These are phyloP conservation scores for Sphaerophoria taeniata DNA, from an alignment of 2,888 invertebrate species.

Conservation along the genomic window DNA sequence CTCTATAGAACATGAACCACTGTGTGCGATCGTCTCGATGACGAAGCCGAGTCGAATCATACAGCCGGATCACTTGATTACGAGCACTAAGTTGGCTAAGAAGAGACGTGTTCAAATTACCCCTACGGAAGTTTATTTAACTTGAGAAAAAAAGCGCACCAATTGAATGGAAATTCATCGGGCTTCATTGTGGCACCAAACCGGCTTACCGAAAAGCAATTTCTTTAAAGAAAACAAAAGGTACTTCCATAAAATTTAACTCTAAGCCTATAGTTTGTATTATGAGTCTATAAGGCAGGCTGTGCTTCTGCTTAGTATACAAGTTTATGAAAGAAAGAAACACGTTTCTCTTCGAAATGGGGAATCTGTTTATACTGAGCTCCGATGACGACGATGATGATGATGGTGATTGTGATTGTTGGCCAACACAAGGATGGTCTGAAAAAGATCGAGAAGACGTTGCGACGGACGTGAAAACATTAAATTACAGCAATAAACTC, in stretches of 20 bases:
- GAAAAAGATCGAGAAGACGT: constrained; percentile 39
- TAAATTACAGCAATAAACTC: constrained; percentile 56
- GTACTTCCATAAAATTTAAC: constrained; percentile 40
- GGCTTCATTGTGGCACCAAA: constrained; percentile 46
- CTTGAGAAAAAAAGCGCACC: constrained; percentile 61
- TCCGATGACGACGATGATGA: constrained; percentile 29
- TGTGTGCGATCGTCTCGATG: constrained; percentile 12
- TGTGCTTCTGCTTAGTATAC: constrained; percentile 14
- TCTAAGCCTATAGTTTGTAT: constrained; percentile 15
- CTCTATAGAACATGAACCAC: no score
- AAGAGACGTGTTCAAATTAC: constrained; percentile 65
- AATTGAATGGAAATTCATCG: constrained; percentile 72
- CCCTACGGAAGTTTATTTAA: constrained; percentile 66
- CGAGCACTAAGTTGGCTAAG: constrained; percentile 41
- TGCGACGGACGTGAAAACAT: constrained; percentile 57
- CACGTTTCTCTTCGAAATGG: constrained; percentile 52
- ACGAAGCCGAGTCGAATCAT: constrained; percentile 42
- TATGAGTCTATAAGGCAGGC: neutral
- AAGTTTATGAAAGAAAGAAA: constrained; percentile 30
- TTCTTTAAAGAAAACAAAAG: constrained; percentile 68
- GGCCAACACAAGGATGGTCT: constrained; percentile 29
- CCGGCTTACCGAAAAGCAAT: constrained; percentile 55
- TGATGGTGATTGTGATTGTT: constrained; percentile 45
- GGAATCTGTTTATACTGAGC: constrained; percentile 17
- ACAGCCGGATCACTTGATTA: constrained; percentile 38